These are phyloP conservation scores for Vesta saturnalis DNA, from an alignment of 2,888 invertebrate species.

Conservation along the genomic window DNA sequence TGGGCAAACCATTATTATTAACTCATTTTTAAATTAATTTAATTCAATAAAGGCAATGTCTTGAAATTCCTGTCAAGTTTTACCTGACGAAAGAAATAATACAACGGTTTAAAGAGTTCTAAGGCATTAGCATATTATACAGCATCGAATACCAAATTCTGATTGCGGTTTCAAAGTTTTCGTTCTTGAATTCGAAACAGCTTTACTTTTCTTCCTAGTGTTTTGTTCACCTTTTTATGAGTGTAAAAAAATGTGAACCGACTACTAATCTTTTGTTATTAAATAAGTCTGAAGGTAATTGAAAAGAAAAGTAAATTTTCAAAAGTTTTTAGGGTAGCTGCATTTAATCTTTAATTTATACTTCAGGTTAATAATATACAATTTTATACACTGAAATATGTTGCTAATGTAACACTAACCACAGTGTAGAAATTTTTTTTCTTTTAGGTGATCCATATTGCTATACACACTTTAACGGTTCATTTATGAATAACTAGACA, in stretches of 20 bases:
- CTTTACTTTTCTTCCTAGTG: conserved; percentile 7
- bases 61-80: conserved; percentile 9
- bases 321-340: background rate
- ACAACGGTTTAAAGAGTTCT: conserved; percentile 30
- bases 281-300: background rate
- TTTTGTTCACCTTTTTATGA: conserved; percentile 13
- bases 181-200: conserved; percentile 32
- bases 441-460: too few relatives aligned
- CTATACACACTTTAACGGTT: too few relatives aligned
- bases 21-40: background rate
- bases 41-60: background rate
- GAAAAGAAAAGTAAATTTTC: background rate
- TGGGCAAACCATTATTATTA: too few relatives aligned
- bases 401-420: too few relatives aligned
- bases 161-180: conserved; percentile 33
- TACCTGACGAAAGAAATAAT: conserved; percentile 25
- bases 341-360: too few relatives aligned
- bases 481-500: too few relatives aligned
- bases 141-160: conserved; percentile 31
- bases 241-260: conserved; percentile 14
- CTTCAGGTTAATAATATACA: too few relatives aligned
- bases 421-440: too few relatives aligned
- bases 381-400: too few relatives aligned
- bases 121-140: conserved; percentile 30
- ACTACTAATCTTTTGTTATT: conserved; percentile 1